phyloP scores from a whole-genome alignment of 2,888 invertebrate genomes.

The Plebejus melissa region DNA sequence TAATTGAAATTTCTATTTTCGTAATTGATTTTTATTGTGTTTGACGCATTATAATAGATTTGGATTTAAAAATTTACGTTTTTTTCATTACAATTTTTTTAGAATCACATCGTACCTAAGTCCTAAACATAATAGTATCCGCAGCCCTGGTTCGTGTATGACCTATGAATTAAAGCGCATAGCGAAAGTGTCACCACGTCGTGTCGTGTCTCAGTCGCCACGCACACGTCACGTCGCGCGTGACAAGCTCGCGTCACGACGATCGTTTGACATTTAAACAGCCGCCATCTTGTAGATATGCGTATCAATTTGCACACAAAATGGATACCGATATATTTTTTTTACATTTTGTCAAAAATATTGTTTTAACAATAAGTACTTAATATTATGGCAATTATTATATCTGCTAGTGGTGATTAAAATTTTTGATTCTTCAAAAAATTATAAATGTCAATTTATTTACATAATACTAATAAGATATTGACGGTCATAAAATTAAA shows the following conservation, averaged over 20 bases:
- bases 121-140: too few relatives aligned
- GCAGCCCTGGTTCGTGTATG: background rate
- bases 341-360: background rate
- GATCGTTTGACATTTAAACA: constrained; percentile 6
- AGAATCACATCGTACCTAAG: too few relatives aligned
- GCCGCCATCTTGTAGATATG: constrained; percentile 20
- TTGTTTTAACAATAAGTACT: background rate
- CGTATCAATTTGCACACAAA: constrained; percentile 22
- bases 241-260: constrained; percentile 24
- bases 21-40: background rate
- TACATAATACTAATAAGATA: background rate
- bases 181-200: constrained; percentile 14
- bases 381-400: background rate
- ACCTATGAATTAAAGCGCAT: constrained; percentile 11
- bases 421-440: background rate
- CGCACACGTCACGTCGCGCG: constrained; percentile 13
- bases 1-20: background rate
- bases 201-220: constrained; percentile 12
- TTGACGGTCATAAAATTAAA: background rate
- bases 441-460: background rate
- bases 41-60: too few relatives aligned
- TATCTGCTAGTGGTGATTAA: background rate
- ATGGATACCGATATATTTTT: background rate
- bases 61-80: too few relatives aligned
- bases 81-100: background rate